A percentile compares a stretch with the other conserved stretches of the same genome.
These are phyloP conservation scores for Acanthosepion lycidas DNA, from an alignment of 2,888 invertebrate genomes.

Conservation along the genomic window DNA sequence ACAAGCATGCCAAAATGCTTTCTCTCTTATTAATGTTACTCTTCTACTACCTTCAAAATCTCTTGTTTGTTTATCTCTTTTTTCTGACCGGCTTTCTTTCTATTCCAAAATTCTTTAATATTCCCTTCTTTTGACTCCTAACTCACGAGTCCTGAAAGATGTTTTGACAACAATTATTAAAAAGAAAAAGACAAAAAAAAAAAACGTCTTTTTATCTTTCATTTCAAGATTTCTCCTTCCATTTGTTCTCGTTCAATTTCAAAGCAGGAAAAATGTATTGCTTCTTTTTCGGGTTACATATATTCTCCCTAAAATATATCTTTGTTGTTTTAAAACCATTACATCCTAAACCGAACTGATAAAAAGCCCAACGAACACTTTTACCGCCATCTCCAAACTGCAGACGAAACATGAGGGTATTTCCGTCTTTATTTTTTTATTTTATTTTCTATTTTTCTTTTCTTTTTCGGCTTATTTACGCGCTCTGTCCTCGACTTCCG, in stretches of 20 bases:
- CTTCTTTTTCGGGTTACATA: not conserved
- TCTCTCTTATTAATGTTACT: no score
- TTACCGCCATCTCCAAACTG: not conserved
- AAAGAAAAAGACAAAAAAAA: no score
- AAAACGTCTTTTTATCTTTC: not conserved
- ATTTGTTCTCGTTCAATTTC: not conserved
- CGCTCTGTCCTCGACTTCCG: no score
- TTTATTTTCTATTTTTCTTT: not conserved
- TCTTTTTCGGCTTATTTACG: no score
- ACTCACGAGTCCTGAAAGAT: no score
- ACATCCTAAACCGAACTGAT: not conserved
- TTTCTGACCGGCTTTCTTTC: no score
- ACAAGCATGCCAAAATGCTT: no score
- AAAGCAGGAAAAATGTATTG: not conserved
- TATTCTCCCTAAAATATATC: not conserved
- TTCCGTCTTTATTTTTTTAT: not conserved
- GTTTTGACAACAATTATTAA: not conserved
- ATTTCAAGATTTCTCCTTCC: not conserved
- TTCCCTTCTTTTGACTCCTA: no score
- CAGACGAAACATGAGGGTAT: not conserved
- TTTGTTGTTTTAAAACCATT: not conserved
- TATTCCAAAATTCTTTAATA: no score
- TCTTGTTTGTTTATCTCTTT: no score
- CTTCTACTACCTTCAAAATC: no score
- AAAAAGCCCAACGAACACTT: not conserved